Conservation (phyloP, 2,888 invertebrate species). For the Cataglyphis albicans region DNA sequence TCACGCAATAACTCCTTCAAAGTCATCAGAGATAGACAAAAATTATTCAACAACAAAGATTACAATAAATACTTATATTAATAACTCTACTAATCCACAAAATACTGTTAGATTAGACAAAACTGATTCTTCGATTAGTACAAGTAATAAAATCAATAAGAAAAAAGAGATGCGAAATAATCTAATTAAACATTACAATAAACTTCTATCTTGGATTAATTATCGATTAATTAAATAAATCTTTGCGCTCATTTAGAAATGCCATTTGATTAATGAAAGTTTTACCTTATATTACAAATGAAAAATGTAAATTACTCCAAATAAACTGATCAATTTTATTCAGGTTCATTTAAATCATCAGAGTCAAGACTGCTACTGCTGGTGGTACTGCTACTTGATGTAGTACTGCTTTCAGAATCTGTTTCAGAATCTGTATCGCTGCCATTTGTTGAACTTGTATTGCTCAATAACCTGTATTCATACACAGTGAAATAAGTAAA, state of each 20-base stretch:
- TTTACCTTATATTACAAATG: not conserved
- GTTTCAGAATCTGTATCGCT: slow-evolving; percentile 72
- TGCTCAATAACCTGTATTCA: slow-evolving; percentile 64
- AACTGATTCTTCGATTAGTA: slow-evolving; percentile 8
- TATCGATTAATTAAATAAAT: slow-evolving; percentile 75
- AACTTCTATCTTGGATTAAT: slow-evolving; percentile 81
- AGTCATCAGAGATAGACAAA: slow-evolving; percentile 2
- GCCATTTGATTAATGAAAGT: not conserved
- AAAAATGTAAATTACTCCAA: not conserved
- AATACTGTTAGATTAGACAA: not conserved
- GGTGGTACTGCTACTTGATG: slow-evolving; percentile 66
- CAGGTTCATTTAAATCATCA: slow-evolving; percentile 76
- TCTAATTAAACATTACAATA: slow-evolving; percentile 82
- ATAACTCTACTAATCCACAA: slow-evolving; percentile 3
- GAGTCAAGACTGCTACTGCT: slow-evolving; percentile 78
- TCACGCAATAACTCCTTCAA: not conserved
- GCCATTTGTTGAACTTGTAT: slow-evolving; percentile 72
- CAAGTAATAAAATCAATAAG: slow-evolving; percentile 8
- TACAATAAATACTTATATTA: not conserved
- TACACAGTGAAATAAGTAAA: not conserved
- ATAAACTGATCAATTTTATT: slow-evolving; percentile 30
- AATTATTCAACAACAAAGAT: not conserved
- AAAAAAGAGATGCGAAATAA: slow-evolving; percentile 74
- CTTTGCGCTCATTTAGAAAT: slow-evolving; percentile 58
- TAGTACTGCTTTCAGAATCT: slow-evolving; percentile 63